A percentile compares a stretch with the other conserved stretches of the same genome.
Conservation (phyloP, 2,113 vertebrate genomes). For the Psittacus erithacus region DNA sequence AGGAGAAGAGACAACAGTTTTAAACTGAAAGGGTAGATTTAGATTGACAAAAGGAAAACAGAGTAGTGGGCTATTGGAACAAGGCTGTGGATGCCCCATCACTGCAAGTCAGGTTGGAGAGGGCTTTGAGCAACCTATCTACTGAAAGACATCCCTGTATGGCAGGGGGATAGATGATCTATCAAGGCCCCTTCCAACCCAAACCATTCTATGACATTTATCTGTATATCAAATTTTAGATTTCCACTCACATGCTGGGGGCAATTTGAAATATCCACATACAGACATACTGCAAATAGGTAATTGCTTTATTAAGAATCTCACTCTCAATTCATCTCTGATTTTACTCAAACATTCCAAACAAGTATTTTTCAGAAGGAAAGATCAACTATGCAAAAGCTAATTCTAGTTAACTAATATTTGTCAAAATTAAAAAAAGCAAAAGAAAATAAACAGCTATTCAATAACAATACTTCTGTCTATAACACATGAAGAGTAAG, state of each 20-base stretch:
- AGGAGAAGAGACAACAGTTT: not conserved
- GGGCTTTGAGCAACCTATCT: not conserved
- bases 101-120: fast-evolving
- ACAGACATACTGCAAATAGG: not conserved
- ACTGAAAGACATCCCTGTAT: not conserved
- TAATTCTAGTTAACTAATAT: not conserved
- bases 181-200: not conserved
- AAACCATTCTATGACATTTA: not conserved
- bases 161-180: not conserved
- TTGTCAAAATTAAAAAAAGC: not conserved
- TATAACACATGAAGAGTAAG: not conserved
- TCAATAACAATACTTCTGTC: not conserved
- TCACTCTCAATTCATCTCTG: not conserved
- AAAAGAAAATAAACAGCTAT: not conserved
- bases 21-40: not conserved
- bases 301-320: not conserved
- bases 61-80: not conserved
- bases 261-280: not conserved
- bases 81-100: not conserved
- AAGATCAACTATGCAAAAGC: not conserved
- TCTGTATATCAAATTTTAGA: not conserved
- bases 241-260: not conserved
- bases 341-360: not conserved
- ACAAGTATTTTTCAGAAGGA: not conserved
- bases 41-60: not conserved